These are phyloP conservation scores for Andricus curvator DNA, from an alignment of 2,888 invertebrate species.

Conservation along the genomic window DNA sequence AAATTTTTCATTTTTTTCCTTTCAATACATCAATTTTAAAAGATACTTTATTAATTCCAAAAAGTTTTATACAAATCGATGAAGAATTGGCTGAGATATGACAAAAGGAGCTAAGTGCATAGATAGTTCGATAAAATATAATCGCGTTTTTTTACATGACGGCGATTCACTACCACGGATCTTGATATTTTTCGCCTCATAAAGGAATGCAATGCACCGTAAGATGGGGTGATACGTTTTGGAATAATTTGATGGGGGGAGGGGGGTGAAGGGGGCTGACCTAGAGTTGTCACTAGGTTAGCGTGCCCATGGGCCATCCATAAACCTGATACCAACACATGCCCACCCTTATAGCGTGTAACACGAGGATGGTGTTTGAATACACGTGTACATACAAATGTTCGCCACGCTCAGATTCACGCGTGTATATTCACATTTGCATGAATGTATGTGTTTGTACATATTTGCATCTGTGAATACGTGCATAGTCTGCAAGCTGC, in stretches of 20 bases:
- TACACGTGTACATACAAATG: constrained; percentile 18
- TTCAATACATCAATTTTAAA: too few species aligned
- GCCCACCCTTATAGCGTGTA: constrained; percentile 32
- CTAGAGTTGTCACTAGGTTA: constrained; percentile 76
- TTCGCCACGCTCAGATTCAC: constrained; percentile 25
- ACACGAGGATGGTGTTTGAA: constrained; percentile 23
- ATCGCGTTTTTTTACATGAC: too few species aligned
- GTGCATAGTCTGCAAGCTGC: constrained; percentile 49
- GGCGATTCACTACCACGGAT: too few species aligned
- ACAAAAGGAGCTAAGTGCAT: too few species aligned
- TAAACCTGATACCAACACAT: constrained; percentile 67
- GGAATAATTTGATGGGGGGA: constrained; percentile 38
- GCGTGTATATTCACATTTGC: constrained; percentile 41
- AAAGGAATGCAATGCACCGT: neutral
- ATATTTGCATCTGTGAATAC: constrained; percentile 48
- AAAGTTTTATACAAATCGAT: too few species aligned
- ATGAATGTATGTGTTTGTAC: constrained; percentile 37
- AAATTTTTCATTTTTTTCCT: too few species aligned
- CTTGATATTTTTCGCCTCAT: neutral
- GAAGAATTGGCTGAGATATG: too few species aligned
- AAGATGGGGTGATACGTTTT: constrained; percentile 39
- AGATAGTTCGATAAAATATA: too few species aligned
- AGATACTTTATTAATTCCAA: too few species aligned
- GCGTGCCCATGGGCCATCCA: constrained; percentile 75
- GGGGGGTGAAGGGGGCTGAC: constrained; percentile 63